Evolutionary conservation across 1,140 invertebrate species (phyloP), one percentile per base, ranked within the genome.

Genomic region (Leptinotarsa undecemlineata): DNA sequence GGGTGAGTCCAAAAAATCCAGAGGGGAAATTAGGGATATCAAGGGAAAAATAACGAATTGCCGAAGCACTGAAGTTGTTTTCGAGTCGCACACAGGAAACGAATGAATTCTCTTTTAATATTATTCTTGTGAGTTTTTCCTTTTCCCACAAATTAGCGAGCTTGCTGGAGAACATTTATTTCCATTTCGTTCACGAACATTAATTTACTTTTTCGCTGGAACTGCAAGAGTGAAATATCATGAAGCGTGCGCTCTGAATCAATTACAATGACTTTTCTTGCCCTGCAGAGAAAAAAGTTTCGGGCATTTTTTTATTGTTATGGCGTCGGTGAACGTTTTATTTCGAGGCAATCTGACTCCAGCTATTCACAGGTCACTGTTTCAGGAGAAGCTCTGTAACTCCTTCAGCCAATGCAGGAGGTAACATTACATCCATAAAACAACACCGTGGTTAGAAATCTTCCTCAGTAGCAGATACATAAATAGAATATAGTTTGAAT

Each of bases 51-150:
- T 66, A 23, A 66, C 6, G 63, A 23, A 33, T 8, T 23, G 14
- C 63, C 21, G 13, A 15, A 66, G 63, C 19, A 5, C 20, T 21
- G 21, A 17, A 66, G 20, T 66, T 33, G 63, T 33, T 66, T 66
- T 33, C 63, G 20, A 3, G 63, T 66, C 63, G 26, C 21, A 21
- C 21, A 21, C 14, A 33, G 14, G 26, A 66, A 66, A 66, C 21
- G 63, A 66, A 66, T 66, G 63, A 66, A 66, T 66, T 66, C 21
- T 33, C 63, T 66, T 62, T 66, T 66, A 66, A 66, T 23, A 66
- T 66, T 66, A 66, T 23, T 33, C 63, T 66, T 15, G 13, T 4
- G 21, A 66, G 21, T 66, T 66, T 66, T 66, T 11, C 17, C 26
- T 66, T 33, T 13, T 8, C 26, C n/a, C 63, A n/a, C 63, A 66